Evolutionary conservation across 2,888 invertebrate species (phyloP), one percentile per base, ranked within the genome.

Genomic region (Hyppa rectilinea): DNA sequence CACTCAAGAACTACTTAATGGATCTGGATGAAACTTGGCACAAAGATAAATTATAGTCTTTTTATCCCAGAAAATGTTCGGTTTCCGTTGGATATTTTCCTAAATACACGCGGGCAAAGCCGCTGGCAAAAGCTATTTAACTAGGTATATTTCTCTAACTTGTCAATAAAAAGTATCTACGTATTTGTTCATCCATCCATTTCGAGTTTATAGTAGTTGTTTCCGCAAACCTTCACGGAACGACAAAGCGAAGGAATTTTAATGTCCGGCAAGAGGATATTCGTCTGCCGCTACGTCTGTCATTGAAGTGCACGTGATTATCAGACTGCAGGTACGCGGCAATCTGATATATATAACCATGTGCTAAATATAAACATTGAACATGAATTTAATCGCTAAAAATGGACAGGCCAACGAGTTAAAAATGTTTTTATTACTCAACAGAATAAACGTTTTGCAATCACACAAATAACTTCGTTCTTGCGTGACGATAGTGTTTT

Each of bases 141-240:
- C n/a, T n/a, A n/a, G n/a, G n/a, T n/a, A 34, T 53, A 29, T 62
- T 72, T 31, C 12, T 20, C 5, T 7, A 49, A 12, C 12, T 6
- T 34, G 47, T 47, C 20, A 34, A 2, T 29, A 45, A 50, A 40
- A 45, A 45, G 45, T 17, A 31, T 26, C 29, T 47, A 55, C n/a
- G 29, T 31, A 49, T 63, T 70, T 23, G 31, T 66, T 53, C 34
- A 49, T 50, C 36, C 45, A 53, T 50, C 36, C n/a, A 62, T 66
- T 72, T 62, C 66, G 49, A 66, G 47, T 76, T 71, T 53, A 45
- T 45, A n/a, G 49, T 20, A 40, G 45, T 55, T 55, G 62, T 77
- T 78, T 83, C 83, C 83, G 74, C 70, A 70, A 83, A 82, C 83
- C 83, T 83, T 83, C 78, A 75, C 72, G 38, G 52, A 38, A 43